These are phyloP conservation scores for Escarpia spicata DNA, from an alignment of 2,888 invertebrate species.

Conservation along the genomic window DNA sequence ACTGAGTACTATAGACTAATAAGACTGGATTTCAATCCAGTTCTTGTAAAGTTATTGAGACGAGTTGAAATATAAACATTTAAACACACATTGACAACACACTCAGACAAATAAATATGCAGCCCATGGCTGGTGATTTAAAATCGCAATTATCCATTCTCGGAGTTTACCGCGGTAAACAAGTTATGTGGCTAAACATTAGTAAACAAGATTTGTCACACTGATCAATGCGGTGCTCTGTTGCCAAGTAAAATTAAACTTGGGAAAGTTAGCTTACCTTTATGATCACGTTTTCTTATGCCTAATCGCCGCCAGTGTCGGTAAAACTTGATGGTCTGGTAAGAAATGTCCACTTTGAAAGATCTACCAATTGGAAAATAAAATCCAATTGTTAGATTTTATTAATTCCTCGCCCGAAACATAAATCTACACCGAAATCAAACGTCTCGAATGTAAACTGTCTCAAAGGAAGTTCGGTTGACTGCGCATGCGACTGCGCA, in stretches of 20 bases:
- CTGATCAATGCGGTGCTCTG: background rate
- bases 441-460: conserved; percentile 16
- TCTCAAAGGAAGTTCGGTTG: background rate
- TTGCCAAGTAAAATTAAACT: conserved; percentile 16
- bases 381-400: conserved; percentile 16
- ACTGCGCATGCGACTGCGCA: conserved; percentile 13
- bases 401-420: conserved; percentile 7
- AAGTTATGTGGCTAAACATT: background rate
- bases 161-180: background rate
- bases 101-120: background rate
- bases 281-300: conserved; percentile 16
- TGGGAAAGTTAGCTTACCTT: conserved; percentile 16
- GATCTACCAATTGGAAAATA: background rate
- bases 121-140: background rate
- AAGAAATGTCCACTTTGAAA: background rate
- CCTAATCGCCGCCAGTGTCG: background rate
- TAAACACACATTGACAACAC: background rate
- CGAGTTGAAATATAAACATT: background rate
- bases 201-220: background rate
- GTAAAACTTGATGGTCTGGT: background rate
- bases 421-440: conserved; percentile 6
- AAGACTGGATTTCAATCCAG: too few species aligned
- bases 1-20: too few species aligned
- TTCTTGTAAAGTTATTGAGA: too few species aligned
- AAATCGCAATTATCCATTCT: background rate